A percentile compares a stretch with the other conserved stretches of the same genome.
These are phyloP conservation scores for Myripristis jacobus DNA, from an alignment of 2,797 vertebrate genomes.

Conservation along the genomic window DNA sequence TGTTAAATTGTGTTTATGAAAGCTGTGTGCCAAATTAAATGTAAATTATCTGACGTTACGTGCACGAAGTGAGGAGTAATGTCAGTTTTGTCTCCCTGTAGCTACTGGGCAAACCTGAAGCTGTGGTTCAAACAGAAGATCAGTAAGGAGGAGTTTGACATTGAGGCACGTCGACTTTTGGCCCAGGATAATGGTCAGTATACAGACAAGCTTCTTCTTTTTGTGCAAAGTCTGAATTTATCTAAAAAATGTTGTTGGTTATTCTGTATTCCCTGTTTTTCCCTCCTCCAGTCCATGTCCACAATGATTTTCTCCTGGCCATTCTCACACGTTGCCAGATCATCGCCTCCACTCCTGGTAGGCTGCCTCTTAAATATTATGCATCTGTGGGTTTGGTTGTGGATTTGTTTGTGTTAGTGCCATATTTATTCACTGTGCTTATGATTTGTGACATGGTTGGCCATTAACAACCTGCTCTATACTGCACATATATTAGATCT, in stretches of 20 bases:
- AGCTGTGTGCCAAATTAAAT: no score
- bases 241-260: neutral
- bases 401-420: neutral
- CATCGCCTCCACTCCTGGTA: slow-evolving; percentile 92
- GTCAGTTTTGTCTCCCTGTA: slow-evolving; percentile 57
- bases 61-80: neutral
- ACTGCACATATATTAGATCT: neutral
- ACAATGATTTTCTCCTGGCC: slow-evolving; percentile 98
- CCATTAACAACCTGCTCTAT: neutral
- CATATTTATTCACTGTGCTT: no score
- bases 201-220: fast-evolving
- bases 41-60: no score
- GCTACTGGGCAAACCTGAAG: slow-evolving; percentile 98
- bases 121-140: slow-evolving; percentile 99
- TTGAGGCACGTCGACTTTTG: slow-evolving; percentile 93
- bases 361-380: slow-evolving; percentile 6
- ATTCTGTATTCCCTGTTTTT: slow-evolving; percentile 28
- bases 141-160: slow-evolving; percentile 98
- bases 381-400: neutral
- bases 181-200: slow-evolving; percentile 93
- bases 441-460: neutral
- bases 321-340: slow-evolving; percentile 97
- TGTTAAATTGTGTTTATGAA: no score
- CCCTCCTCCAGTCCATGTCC: slow-evolving; percentile 89
- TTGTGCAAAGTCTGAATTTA: neutral